Conservation (phyloP, 2,113 vertebrate species). For the Dinomys branickii region DNA sequence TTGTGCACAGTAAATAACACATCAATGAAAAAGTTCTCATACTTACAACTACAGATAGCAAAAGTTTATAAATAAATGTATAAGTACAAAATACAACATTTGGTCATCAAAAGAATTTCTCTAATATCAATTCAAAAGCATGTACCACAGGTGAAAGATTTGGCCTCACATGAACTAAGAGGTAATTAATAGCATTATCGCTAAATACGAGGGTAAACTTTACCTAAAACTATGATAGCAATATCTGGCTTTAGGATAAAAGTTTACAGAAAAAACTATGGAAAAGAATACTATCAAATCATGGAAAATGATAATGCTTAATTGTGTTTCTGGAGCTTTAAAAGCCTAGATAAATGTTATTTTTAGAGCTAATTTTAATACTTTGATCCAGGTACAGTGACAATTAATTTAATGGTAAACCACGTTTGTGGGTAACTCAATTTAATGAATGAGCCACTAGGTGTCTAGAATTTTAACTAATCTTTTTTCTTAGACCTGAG, state of each 20-base stretch:
- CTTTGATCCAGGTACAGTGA: neutral
- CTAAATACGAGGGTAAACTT: neutral
- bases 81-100: neutral
- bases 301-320: neutral
- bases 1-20: neutral
- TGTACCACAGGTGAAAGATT: neutral
- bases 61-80: neutral
- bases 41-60: neutral
- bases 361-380: neutral
- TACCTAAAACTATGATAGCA: neutral
- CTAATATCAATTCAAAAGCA: neutral
- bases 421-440: neutral
- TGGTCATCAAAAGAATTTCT: neutral
- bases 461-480: neutral
- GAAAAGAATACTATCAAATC: neutral
- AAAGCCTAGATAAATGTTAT: neutral
- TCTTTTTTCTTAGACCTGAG: neutral
- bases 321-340: neutral
- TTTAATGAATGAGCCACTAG: neutral
- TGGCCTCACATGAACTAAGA: neutral
- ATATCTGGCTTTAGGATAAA: neutral
- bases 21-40: neutral
- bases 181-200: neutral
- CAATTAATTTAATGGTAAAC: neutral
- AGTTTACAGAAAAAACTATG: neutral